Evolutionary conservation across 92 coral and sea anemone species (phyloP), one percentile per base, ranked within the genome.

Genomic region (Zoanthus solanderi): DNA sequence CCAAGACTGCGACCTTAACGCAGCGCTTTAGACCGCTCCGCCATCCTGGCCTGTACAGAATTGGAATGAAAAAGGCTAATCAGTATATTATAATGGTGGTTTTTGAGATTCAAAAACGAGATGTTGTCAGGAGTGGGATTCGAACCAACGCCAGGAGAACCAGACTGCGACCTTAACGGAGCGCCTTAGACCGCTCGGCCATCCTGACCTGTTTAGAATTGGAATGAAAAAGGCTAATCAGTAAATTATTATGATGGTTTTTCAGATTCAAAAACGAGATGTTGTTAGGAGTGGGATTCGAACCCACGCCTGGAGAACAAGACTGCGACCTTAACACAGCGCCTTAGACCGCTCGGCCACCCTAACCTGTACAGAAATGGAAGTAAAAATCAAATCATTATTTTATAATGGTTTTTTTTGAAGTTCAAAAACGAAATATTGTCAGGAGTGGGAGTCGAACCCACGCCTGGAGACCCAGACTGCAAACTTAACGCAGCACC

Each of bases 131-230:
- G 80, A 96, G 96, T 96, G 98, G 98, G 98, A 96, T 96, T 94
- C 98, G 95, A 96, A 96, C 98, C 98, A 98, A 96, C 98, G 98
- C 98, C 98, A 91, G 92, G 96, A 94, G 80, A 91, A 92, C 98
- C 93, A 93, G 98, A 96, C 98, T 96, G 98, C 98, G 98, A 96
- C 98, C 98, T 96, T 98, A 96, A 96, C 98, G 98, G 98, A 96
- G 98, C 98, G 98, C 98, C 98, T 96, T 96, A 96, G 98, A 96
- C 98, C 98, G 98, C 98, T 96, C 98, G 98, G 98, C 98, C 98
- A 96, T 96, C 98, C 98, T 96, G 98, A 96, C 98, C 23, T 23
- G 23, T 23, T 23, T 23, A 23, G 23, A 23, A 23, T 23, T 23
- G 23, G 23, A 23, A 23, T 23, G 23, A 23, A 23, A 23, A 23